Evolutionary conservation across 2,888 invertebrate genomes (phyloP).

Genomic region (Nymphalis c-album): DNA sequence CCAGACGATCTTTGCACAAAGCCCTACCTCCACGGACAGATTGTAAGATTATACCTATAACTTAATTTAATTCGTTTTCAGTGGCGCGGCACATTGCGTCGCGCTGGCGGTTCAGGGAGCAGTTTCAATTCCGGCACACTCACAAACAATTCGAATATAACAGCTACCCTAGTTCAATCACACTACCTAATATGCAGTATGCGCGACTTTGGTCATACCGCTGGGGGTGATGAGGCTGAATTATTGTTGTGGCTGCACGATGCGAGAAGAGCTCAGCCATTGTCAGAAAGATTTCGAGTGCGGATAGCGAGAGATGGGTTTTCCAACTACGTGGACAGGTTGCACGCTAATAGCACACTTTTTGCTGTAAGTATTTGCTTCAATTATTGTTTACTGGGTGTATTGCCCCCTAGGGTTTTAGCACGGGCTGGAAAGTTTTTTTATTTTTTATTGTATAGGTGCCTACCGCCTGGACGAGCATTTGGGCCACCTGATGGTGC

Average conservation of each 20-base stretch:
- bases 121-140: slow-evolving; percentile 74
- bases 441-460: too few relatives aligned
- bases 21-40: too few relatives aligned
- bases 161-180: slow-evolving; percentile 64
- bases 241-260: slow-evolving; percentile 94
- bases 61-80: slow-evolving; percentile 40
- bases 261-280: slow-evolving; percentile 86
- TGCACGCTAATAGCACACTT: slow-evolving; percentile 93
- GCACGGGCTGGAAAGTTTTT: too few relatives aligned
- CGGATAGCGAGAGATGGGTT: slow-evolving; percentile 94
- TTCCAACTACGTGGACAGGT: slow-evolving; percentile 92
- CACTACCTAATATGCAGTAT: slow-evolving; percentile 90
- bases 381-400: background rate
- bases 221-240: slow-evolving; percentile 94
- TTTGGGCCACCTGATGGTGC: too few relatives aligned
- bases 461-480: too few relatives aligned
- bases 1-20: too few relatives aligned
- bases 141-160: slow-evolving; percentile 51
- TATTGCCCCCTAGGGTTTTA: too few relatives aligned
- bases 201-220: slow-evolving; percentile 93
- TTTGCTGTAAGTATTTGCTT: slow-evolving; percentile 84
- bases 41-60: background rate
- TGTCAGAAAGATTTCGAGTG: slow-evolving; percentile 94
- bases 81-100: slow-evolving; percentile 76
- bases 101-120: slow-evolving; percentile 74